phyloP scores from a whole-genome alignment of 2,888 invertebrate genomes.

The Andrena flavipes region DNA sequence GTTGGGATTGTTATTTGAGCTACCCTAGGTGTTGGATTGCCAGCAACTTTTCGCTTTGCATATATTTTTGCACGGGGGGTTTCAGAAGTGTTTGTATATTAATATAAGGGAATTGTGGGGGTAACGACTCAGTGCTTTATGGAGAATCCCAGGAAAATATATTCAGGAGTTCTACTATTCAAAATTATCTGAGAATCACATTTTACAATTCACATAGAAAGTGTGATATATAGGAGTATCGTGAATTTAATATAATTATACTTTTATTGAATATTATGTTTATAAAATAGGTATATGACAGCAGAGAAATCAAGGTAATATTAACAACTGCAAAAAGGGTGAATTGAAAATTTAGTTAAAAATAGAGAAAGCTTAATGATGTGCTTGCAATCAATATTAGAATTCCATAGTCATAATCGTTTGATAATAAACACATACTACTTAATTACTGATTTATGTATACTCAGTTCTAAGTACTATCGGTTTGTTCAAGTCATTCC shows the following conservation, averaged over 20 bases:
- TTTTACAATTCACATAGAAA: neutral
- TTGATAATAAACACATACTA: too few relatives aligned
- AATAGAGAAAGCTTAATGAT: neutral
- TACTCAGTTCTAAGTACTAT: neutral
- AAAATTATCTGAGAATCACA: neutral
- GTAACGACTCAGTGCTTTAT: neutral
- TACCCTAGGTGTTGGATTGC: too few relatives aligned
- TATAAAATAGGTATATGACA: neutral
- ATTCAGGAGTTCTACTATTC: neutral
- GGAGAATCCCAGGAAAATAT: neutral
- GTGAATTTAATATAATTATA: constrained; percentile 16
- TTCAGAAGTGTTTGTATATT: neutral
- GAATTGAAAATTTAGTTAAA: neutral
- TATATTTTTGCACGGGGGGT: neutral
- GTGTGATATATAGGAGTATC: neutral
- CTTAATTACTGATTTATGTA: too few relatives aligned
- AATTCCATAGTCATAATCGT: too few relatives aligned
- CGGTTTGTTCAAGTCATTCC: neutral
- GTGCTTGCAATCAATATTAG: neutral
- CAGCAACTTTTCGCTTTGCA: neutral
- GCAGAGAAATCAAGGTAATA: neutral
- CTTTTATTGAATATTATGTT: constrained; percentile 10
- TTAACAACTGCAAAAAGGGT: neutral
- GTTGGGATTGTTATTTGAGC: neutral
- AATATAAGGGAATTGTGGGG: neutral